A percentile compares a stretch with the other conserved stretches of the same genome.
These are phyloP conservation scores for Mirza zaza DNA, from an alignment of 2,113 vertebrate genomes.

Conservation along the genomic window DNA sequence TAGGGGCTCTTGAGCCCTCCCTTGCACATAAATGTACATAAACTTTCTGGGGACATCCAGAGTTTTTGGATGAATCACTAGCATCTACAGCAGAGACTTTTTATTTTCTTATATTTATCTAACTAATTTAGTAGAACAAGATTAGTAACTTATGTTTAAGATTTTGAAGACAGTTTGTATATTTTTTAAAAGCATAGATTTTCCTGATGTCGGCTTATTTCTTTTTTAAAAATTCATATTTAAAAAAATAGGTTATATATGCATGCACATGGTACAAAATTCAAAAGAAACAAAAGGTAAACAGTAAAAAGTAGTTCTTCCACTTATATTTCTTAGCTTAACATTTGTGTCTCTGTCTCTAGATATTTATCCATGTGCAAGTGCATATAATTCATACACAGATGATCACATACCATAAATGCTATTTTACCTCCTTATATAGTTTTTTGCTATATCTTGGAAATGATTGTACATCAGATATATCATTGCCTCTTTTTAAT, in stretches of 20 bases:
- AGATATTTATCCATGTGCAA: neutral
- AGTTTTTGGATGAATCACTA: neutral
- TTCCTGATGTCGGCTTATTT: neutral
- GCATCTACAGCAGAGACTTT: neutral
- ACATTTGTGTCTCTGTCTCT: neutral
- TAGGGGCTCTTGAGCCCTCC: neutral
- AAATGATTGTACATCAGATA: neutral
- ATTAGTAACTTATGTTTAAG: conserved; percentile 45
- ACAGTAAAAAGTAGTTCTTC: neutral
- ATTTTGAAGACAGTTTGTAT: conserved; percentile 36
- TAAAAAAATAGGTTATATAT: neutral
- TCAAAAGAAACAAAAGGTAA: neutral
- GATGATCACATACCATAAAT: neutral
- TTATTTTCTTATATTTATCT: neutral
- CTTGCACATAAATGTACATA: neutral
- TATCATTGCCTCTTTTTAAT: neutral
- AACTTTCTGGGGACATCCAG: neutral
- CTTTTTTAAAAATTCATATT: neutral
- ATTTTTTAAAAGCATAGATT: conserved; percentile 1
- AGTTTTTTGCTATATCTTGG: neutral
- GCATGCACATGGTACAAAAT: neutral
- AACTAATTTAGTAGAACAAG: conserved; percentile 49
- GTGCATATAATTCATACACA: neutral
- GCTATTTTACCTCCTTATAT: neutral
- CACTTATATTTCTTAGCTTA: neutral